Percentiles rank a stretch among this genome's conserved stretches.
Evolutionary conservation across 2,888 invertebrate genomes (phyloP).

Genomic region (Ophion ventricosus): DNA sequence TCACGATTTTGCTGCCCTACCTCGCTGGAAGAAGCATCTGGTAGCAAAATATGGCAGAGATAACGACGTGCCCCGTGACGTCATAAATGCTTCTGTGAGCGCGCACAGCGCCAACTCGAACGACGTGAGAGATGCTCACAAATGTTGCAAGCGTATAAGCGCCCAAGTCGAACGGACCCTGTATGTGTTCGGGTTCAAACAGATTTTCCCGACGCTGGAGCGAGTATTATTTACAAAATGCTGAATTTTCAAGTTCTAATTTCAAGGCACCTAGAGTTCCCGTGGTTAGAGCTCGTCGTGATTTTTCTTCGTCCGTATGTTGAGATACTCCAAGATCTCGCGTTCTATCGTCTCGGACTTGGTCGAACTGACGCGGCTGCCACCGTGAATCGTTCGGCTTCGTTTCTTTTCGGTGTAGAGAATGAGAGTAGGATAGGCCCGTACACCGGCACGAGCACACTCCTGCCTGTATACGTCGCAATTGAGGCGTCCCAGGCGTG

Average conservation of each 20-base stretch:
- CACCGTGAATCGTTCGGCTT: constrained; percentile 73
- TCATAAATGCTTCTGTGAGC: too few relatives aligned
- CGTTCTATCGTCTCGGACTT: constrained; percentile 70
- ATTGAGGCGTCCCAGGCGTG: constrained; percentile 87
- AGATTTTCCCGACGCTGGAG: neutral
- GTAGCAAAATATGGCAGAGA: too few relatives aligned
- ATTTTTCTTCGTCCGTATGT: constrained; percentile 25
- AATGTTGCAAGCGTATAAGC: too few relatives aligned
- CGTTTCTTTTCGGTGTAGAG: constrained; percentile 86
- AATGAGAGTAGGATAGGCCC: constrained; percentile 88
- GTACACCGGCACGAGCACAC: constrained; percentile 86
- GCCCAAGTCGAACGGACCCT: neutral
- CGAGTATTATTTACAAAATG: constrained; percentile 41
- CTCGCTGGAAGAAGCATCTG: too few relatives aligned
- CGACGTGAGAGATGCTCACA: too few relatives aligned
- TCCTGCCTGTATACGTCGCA: constrained; percentile 85
- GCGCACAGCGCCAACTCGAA: too few relatives aligned
- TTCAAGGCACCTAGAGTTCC: constrained; percentile 55
- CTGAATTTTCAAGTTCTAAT: constrained; percentile 13
- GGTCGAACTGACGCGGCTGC: constrained; percentile 66
- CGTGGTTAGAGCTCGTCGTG: constrained; percentile 73
- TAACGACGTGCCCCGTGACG: too few relatives aligned
- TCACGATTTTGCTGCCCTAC: too few relatives aligned
- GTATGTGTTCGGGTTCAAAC: neutral
- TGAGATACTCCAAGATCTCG: constrained; percentile 66